Evolutionary conservation across 2,797 vertebrate genomes (phyloP), one percentile per base, ranked within the genome.

Genomic region (Echeneis naucrates): DNA sequence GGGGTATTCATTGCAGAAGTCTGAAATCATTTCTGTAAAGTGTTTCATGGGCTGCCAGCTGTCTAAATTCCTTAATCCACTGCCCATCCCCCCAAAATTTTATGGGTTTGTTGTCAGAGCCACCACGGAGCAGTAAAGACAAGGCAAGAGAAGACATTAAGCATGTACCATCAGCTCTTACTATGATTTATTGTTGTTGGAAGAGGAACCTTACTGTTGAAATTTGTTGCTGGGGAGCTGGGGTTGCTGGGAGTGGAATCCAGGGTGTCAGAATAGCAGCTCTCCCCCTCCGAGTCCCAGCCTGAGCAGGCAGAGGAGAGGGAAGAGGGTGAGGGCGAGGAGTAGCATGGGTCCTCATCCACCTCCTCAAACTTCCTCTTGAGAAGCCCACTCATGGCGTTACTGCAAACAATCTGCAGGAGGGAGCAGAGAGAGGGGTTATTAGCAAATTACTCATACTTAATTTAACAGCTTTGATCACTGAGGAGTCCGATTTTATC

Each of bases 291-390:
- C 0, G 95, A 97, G 80, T 97, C 97, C 96, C 96, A 97, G 81
- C 93, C 93, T 3, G 96, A 98, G 30, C 93, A 94, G 9, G 95
- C 96, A 0, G 96, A 96, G 63, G 95, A 97, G 77, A 96, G 92
- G 54, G 90, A 94, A 53, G 92, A 93, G 75, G 95, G 95, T 0
- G 89, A 92, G 40, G 94, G 93, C 0, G 95, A 97, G 77, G 95
- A 96, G 86, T 95, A 97, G 82, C 95, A 96, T 7, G 88, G 93
- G 80, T 98, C 96, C 62, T 98, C 97, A 62, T 96, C 96, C 93
- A 99, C 91, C 92, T 97, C 96, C 90, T 97, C 96, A 33, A 96
- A 98, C 92, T 99, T 99, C 93, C 98, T 97, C 95, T 99, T 99
- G 85, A 97, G 93, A 74, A 96, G 89, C 80, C 96, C 96, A 8